A percentile compares a stretch with the other conserved stretches of the same genome.
These are phyloP conservation scores for Solenodon paradoxus DNA, from an alignment of 2,113 vertebrate genomes.

Conservation along the genomic window DNA sequence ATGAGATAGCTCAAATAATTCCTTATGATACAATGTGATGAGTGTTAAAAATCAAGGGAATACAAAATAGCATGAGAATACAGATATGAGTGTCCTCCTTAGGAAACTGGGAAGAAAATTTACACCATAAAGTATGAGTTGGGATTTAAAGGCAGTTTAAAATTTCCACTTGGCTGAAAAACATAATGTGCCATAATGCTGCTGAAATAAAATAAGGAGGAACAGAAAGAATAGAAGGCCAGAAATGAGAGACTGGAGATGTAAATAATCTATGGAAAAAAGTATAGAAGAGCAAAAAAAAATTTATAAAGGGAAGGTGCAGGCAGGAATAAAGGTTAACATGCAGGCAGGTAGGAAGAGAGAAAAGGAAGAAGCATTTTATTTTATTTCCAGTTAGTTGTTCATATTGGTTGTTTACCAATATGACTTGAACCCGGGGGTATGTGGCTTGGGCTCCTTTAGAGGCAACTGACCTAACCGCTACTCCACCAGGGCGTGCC, in stretches of 20 bases:
- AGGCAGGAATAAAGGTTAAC: no score
- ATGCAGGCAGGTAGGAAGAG: no score
- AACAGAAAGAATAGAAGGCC: background rate
- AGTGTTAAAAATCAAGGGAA: conserved; percentile 5
- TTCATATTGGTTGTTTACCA: no score
- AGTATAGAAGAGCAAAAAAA: background rate
- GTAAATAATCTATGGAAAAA: background rate
- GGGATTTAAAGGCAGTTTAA: conserved; percentile 8
- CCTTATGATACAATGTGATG: background rate
- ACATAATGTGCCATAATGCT: background rate
- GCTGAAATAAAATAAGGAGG: conserved; percentile 6
- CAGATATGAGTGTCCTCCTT: background rate
- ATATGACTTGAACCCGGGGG: no score
- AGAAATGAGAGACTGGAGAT: background rate
- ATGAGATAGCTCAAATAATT: background rate
- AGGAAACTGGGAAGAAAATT: background rate
- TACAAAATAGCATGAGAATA: background rate
- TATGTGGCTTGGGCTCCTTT: no score
- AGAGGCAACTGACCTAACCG: no score
- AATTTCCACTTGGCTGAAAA: conserved; percentile 5
- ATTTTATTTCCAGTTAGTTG: no score
- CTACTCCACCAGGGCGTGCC: no score
- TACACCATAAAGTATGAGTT: background rate
- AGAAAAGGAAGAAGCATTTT: no score
- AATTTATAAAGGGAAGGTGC: no score